Evolutionary conservation across 2,113 vertebrate species (phyloP), one percentile per base, ranked within the genome.

Genomic region (Cyanoderma ruficeps): DNA sequence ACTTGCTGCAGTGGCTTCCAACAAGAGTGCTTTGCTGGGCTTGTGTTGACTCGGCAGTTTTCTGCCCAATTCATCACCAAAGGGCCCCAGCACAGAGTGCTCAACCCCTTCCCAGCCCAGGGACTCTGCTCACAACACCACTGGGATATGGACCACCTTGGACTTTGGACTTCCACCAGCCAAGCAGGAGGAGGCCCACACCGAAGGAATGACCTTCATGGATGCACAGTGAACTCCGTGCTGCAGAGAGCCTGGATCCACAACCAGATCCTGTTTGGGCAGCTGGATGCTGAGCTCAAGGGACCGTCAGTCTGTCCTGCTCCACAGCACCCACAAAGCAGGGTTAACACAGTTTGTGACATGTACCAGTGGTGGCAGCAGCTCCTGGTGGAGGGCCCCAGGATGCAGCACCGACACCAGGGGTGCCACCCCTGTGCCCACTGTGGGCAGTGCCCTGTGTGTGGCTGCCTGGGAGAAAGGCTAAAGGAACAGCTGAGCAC

Each of bases 71-170:
- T 83, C 60, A 22, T 70, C 59, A 41, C 35, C 68, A 2, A 33
- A 14, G 12, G 68, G 44, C 0, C 4, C 41, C 5, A 10, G 35
- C 7, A 5, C 60, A 65, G 59, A 60, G 53, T 28, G 35, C 70
- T 41, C 33, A 7, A 55, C 47, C 27, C 74, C 31, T 30, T 46
- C 57, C 57, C 46, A 53, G 49, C 21, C 30, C 0, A 2, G 30
- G 47, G 17, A 8, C 42, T 49, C 31, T 4, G 3, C 37, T 31
- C 4, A 0, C 31, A 3, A 9, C 12, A 47, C 21, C 21, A 5
- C 35, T 3, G 2, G 11, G 24, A 5, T 44, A 20, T 0, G 2
- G 55, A 35, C 49, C 17, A 2, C 23, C 0, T 21, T 6, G 23
- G 31, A 9, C 46, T 31, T 14, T 0, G 1, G 64, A 27, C 35